Evolutionary conservation across 2,888 invertebrate genomes (phyloP).

Genomic region (Stenurella melanura): DNA sequence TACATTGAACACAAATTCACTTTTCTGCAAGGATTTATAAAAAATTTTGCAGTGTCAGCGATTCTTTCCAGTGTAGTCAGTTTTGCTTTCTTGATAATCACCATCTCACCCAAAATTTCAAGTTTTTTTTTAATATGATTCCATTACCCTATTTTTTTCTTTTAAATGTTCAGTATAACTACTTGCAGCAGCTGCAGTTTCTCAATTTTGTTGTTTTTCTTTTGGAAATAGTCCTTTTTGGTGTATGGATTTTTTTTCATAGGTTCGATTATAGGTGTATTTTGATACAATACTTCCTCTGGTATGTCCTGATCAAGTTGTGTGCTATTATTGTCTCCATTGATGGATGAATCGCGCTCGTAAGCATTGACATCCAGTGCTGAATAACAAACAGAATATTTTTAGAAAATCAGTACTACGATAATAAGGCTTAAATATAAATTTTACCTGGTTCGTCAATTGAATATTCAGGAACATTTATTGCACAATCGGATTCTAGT

Average conservation of each 20-base stretch:
- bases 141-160: not conserved
- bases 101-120: not conserved
- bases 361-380: not conserved
- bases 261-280: not conserved
- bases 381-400: not conserved
- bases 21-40: not conserved
- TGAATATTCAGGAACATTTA: not conserved
- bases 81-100: not conserved
- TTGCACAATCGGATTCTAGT: constrained; percentile 7
- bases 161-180: not conserved
- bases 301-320: not conserved
- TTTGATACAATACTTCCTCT: not conserved
- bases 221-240: not conserved
- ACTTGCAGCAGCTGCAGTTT: not conserved
- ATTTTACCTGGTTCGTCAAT: not conserved
- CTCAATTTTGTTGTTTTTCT: not conserved
- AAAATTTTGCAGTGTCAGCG: not conserved
- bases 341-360: not conserved
- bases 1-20: not conserved
- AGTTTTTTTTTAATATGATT: not conserved
- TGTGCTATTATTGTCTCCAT: not conserved
- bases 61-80: not conserved
- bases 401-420: not conserved
- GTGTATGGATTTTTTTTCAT: not conserved
- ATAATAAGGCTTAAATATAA: not conserved